A percentile compares a stretch with the other conserved stretches of the same genome.
Evolutionary conservation across 1,140 invertebrate genomes (phyloP).

Genomic region (Trissolcus basalis): DNA sequence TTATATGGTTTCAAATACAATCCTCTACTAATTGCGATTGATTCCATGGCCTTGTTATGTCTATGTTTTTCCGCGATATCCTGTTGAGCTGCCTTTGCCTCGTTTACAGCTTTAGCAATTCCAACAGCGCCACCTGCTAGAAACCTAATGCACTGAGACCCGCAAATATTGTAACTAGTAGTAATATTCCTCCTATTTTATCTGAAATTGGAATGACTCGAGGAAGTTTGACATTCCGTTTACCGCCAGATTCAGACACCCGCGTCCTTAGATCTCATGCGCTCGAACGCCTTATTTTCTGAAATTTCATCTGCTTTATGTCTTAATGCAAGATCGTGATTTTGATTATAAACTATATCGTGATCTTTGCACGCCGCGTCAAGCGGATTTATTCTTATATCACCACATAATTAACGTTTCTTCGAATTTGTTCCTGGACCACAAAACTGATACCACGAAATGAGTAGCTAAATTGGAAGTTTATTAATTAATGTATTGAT

Average conservation of each 20-base stretch:
- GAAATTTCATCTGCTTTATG: not conserved
- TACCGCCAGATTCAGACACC: too few species aligned
- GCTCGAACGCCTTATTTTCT: not conserved
- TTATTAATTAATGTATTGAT: constrained; percentile 61
- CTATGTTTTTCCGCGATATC: not conserved
- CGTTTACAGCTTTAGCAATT: too few species aligned
- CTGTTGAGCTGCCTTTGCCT: not conserved
- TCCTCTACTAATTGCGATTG: not conserved
- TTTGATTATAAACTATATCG: not conserved
- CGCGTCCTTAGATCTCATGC: not conserved
- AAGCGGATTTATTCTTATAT: constrained; percentile 25
- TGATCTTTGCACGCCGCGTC: not conserved
- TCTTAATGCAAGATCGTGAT: not conserved
- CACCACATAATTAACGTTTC: constrained; percentile 68
- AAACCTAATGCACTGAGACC: too few species aligned
- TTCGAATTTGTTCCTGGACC: constrained; percentile 73
- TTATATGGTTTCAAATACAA: not conserved
- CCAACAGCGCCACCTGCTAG: too few species aligned
- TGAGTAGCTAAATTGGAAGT: constrained; percentile 72
- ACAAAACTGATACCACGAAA: constrained; percentile 74
- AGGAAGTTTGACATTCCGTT: too few species aligned
- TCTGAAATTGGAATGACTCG: too few species aligned
- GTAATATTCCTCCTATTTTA: too few species aligned
- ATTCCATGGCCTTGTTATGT: not conserved
- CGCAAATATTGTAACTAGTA: too few species aligned